Evolutionary conservation across 2,888 invertebrate genomes (phyloP).

Genomic region (Mythimna impura): DNA sequence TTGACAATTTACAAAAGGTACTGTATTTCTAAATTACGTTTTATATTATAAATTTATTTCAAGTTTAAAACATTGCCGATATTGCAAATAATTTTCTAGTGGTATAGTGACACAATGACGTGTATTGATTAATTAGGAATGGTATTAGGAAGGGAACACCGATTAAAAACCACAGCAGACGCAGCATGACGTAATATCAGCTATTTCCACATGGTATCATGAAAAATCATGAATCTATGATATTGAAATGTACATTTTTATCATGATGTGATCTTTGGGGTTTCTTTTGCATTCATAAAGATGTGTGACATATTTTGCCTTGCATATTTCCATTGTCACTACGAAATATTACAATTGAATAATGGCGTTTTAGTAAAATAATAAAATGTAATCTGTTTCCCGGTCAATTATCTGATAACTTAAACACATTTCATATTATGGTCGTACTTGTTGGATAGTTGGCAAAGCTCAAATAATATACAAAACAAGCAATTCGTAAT

Average conservation of each 20-base stretch:
- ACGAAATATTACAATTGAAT: slow-evolving; percentile 18
- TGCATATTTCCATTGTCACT: slow-evolving; percentile 25
- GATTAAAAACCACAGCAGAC: slow-evolving; percentile 1
- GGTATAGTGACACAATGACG: slow-evolving; percentile 35
- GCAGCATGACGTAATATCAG: slow-evolving; percentile 25
- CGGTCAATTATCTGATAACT: slow-evolving; percentile 44
- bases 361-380: slow-evolving; percentile 19
- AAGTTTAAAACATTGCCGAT: slow-evolving; percentile 21
- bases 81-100: slow-evolving; percentile 35
- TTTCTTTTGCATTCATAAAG: slow-evolving; percentile 39
- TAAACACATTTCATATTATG: slow-evolving; percentile 36
- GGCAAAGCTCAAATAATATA: slow-evolving; percentile 42
- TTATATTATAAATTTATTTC: slow-evolving; percentile 22
- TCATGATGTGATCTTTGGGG: slow-evolving; percentile 50
- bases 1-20: slow-evolving; percentile 23
- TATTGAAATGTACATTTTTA: slow-evolving; percentile 31
- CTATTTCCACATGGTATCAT: slow-evolving; percentile 15
- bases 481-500: slow-evolving; percentile 39
- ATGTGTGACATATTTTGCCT: slow-evolving; percentile 17
- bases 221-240: slow-evolving; percentile 13
- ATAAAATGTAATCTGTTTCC: slow-evolving; percentile 26
- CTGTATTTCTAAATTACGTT: slow-evolving; percentile 44
- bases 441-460: slow-evolving; percentile 40
- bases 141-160: slow-evolving; percentile 16
- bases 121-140: slow-evolving; percentile 17